Base-by-base conservation (phyloP, 1,140 invertebrate species). In the Condylostylus longicornis region DNA sequence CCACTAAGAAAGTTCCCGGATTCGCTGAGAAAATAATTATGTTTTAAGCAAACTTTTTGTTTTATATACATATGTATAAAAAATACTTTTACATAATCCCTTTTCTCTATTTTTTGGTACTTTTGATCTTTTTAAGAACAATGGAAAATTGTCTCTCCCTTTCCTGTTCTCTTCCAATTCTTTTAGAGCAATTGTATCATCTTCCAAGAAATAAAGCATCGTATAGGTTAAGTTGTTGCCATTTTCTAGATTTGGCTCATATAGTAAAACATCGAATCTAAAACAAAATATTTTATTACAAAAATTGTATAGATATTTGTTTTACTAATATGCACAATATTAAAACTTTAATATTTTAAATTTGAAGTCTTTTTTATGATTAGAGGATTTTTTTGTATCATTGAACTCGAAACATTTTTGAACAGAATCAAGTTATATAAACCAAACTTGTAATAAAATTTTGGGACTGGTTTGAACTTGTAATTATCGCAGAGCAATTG, bases 211-310 rank as follows among this genome's bases (percentile, higher is more conserved):
- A 57, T 85, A 90, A 49, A 76, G 54, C 37, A 85, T 58, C 38
- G 70, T 68, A 48, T 74, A 81, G 37, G 63, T 60, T 29, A 56
- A 66, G 35, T 70, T 53, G 48, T 77, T 74, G 3, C 75, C 77
- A 48, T 67, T 70, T 56, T 74, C 68, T 2, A 60, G 62, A 38
- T 75, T 70, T 19, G 72, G 61, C 36, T 82, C 75, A 52, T 87
- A 78, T 80, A 82, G 87, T 1, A 77, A 65, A 18, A 78, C 77
- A 42, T 76, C 72, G 54, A 89, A 89, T 29, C 79, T 74, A 41
- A 33, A 53, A 53, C 46, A 48, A 45, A 45, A 49, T 41, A 37
- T 30, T 17, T 23, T 29, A 25, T 25, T 8, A 25, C 23, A 25
- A 8, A 25, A 25, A 25, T 25, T 25, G n/a, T 36, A 43, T 28